Conservation (phyloP, 2,797 vertebrate species). For the Eulemur coronatus region DNA sequence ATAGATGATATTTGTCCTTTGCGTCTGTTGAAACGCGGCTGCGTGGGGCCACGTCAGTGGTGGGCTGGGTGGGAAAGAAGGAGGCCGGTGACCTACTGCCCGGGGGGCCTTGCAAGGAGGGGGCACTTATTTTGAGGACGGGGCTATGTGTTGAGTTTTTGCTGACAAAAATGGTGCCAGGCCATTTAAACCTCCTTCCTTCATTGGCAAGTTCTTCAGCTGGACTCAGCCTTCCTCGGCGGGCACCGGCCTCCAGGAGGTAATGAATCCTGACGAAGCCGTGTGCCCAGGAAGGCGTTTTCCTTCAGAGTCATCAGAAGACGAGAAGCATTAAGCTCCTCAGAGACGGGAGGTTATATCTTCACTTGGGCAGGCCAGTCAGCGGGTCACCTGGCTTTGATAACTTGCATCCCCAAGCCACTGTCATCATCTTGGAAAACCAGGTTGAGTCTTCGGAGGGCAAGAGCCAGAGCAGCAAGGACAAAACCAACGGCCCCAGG, state of each 20-base stretch:
- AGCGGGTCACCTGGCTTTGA: background rate
- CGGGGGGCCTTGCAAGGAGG: background rate
- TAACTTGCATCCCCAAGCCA: background rate
- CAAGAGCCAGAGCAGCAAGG: background rate
- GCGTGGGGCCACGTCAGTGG: background rate
- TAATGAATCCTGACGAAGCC: conserved; percentile 44
- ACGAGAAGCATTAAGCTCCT: background rate
- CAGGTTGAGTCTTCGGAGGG: conserved; percentile 40
- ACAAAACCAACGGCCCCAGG: background rate
- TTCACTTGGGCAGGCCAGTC: conserved; percentile 41
- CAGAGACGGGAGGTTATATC: background rate
- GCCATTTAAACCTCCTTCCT: background rate
- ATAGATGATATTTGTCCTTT: background rate
- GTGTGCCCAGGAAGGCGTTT: conserved; percentile 40
- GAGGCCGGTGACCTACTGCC: background rate
- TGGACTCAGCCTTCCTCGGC: background rate
- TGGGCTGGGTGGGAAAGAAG: background rate
- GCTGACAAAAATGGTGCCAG: background rate
- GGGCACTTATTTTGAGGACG: background rate
- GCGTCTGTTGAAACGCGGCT: background rate
- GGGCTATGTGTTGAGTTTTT: background rate
- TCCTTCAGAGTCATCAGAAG: conserved; percentile 57
- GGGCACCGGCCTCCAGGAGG: background rate
- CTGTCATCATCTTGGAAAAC: conserved; percentile 47
- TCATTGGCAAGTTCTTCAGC: background rate